phyloP scores from a whole-genome alignment of 2,113 vertebrate species.

The Chaetura pelagica region DNA sequence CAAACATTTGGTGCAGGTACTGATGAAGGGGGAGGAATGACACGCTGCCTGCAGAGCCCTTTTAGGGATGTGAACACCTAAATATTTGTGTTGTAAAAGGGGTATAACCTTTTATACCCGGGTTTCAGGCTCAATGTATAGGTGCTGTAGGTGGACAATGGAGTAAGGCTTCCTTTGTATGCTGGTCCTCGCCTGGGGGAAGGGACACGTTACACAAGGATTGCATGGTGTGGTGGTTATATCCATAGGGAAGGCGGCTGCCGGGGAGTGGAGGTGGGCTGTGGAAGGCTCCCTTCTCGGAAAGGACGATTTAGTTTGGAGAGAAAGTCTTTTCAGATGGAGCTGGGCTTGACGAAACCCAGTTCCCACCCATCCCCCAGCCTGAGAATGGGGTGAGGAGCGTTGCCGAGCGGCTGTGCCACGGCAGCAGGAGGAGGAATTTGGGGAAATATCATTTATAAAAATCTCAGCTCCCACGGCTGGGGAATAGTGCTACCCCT shows the following conservation, averaged over 20 bases:
- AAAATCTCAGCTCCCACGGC: neutral
- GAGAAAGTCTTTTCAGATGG: slow-evolving; percentile 21
- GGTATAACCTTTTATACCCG: neutral
- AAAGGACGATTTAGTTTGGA: neutral
- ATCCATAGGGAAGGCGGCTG: neutral
- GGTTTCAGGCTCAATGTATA: neutral
- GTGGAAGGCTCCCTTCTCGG: neutral
- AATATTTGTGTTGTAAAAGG: neutral
- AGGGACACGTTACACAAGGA: slow-evolving; percentile 58
- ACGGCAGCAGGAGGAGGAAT: neutral
- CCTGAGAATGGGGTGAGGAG: slow-evolving; percentile 34
- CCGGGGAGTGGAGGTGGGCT: neutral
- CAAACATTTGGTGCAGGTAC: neutral
- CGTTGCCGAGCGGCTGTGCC: neutral
- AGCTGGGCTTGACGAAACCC: slow-evolving; percentile 36
- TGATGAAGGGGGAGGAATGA: neutral
- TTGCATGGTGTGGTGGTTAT: neutral
- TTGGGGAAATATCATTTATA: neutral
- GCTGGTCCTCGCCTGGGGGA: slow-evolving; percentile 63
- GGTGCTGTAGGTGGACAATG: slow-evolving; percentile 69
- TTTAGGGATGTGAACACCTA: neutral
- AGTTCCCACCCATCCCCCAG: slow-evolving; percentile 61
- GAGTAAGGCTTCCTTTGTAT: slow-evolving; percentile 77
- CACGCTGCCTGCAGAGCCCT: neutral
- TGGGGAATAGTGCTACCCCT: neutral